Base-by-base conservation (phyloP, 2,888 invertebrate species). In the Hydropsyche betteni region DNA sequence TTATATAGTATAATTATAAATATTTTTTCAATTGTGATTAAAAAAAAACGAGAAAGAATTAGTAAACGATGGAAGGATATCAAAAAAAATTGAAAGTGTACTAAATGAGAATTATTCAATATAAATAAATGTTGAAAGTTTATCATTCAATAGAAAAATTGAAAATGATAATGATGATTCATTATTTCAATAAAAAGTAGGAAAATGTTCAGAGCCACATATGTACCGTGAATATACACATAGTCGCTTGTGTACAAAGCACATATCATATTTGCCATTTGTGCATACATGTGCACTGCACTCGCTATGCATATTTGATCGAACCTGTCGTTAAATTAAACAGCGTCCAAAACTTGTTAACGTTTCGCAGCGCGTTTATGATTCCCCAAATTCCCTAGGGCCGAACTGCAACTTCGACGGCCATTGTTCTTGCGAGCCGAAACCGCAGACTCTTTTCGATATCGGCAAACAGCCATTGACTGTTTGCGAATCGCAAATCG, bases 301-400 rank as follows among this genome's bases (percentile, higher is more conserved):
- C n/a, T 16, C 7, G 53, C 14, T 58, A 58, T 58, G 58, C 58
- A 58, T 58, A 58, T 58, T 58, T 58, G 58, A 58, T 58, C 58
- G 58, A 58, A 14, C 53, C 16, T 24, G 58, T 58, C 58, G 58
- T 58, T 58, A 58, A 58, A 58, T 58, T 58, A 58, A 58, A 58
- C 58, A 58, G 24, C 53, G n/a, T 10, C n/a, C 58, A 4, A 24
- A 58, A 58, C 58, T 58, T 58, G 58, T 16, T 58, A 58, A 24
- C 16, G 58, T 58, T 24, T 58, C 58, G 16, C 14, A 58, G 16
- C 16, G 58, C 58, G 24, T 58, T 58, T 58, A 58, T 58, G 16
- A 58, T 58, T 14, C 58, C 16, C n/a, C 16, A 16, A 24, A 8
- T n/a, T 58, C 16, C 24, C 16, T 8, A 24, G 8, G 8, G 58